These are phyloP conservation scores for Callipepla squamata DNA, from an alignment of 2,113 vertebrate species.

Conservation along the genomic window DNA sequence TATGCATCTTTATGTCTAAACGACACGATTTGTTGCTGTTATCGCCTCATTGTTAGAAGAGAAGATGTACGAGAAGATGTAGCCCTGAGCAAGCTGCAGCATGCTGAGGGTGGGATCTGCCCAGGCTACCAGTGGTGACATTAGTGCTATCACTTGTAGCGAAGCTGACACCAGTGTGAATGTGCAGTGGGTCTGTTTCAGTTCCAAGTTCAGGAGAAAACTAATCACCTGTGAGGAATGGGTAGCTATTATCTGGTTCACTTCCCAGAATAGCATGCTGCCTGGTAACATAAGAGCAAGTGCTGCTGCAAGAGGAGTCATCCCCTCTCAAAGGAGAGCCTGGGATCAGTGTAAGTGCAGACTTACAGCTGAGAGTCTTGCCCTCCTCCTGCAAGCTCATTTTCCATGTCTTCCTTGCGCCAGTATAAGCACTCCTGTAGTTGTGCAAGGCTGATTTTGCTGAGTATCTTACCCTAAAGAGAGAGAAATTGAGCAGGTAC, in stretches of 20 bases:
- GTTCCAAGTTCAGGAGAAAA: not conserved
- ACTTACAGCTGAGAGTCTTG: not conserved
- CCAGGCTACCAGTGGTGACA: not conserved
- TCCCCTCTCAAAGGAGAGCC: fast-evolving
- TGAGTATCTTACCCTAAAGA: not conserved
- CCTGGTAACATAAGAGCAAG: fast-evolving
- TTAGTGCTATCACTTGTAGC: not conserved
- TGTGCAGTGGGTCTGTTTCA: not conserved
- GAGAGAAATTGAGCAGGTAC: not conserved
- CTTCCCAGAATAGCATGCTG: not conserved
- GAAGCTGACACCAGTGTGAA: not conserved
- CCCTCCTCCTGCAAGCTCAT: fast-evolving
- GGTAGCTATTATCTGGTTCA: not conserved
- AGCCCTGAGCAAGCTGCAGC: not conserved
- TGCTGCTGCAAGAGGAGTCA: not conserved
- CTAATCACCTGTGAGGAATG: not conserved
- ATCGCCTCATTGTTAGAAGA: not conserved
- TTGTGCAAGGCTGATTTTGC: not conserved
- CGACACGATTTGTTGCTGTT: not conserved
- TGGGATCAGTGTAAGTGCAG: not conserved
- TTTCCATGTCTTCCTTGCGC: not conserved
- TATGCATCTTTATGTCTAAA: not conserved
- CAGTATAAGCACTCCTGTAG: not conserved
- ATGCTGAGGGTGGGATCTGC: not conserved
- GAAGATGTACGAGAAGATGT: not conserved